Evolutionary conservation across 2,113 vertebrate species (phyloP), one percentile per base, ranked within the genome.

Genomic region (Anolis sagrei): DNA sequence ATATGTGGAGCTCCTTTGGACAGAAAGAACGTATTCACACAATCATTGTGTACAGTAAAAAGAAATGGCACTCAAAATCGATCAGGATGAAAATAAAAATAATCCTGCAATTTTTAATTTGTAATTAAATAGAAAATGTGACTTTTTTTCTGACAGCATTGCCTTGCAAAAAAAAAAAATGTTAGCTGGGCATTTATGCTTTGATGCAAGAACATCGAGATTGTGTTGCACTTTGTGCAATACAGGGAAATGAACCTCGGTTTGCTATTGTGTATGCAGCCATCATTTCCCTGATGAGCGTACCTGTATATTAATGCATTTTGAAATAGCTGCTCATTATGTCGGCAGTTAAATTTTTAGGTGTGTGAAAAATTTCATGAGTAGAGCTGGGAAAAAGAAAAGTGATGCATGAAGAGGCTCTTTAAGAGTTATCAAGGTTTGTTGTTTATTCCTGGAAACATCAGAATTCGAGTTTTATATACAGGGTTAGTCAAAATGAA

Each of bases 11-110:
- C 82, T 73, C 90, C 94, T 91, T 44, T n/a, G n/a, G n/a, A n/a
- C n/a, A 80, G 92, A 86, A 89, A 95, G 84, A 95, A 95, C 95
- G 94, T 83, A 89, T 91, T 92, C 89, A 81, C 79, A 92, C 88
- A 79, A 93, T 94, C 92, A 94, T 95, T 93, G 25, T 64, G 91
- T 93, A 94, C 92, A 95, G 91, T 95, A 96, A 96, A 96, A n/a
- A 95, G 7, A 74, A 64, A 81, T 25, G 49, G 32, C 54, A 34
- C 14, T 39, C 18, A 32, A 81, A 51, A 8, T 58, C 51, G 58
- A 34, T 80, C 21, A 7, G 39, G 11, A 5, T 64, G 19, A 83
- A 27, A 68, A 64, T 7, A n/a, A 44, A 34, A 68, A 9, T 5
- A 29, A 75, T 36, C 25, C 19, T 39, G n/a, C 9, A 36, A 49